phyloP scores from a whole-genome alignment of 2,888 invertebrate species.

The Eugnorisma glareosa region DNA sequence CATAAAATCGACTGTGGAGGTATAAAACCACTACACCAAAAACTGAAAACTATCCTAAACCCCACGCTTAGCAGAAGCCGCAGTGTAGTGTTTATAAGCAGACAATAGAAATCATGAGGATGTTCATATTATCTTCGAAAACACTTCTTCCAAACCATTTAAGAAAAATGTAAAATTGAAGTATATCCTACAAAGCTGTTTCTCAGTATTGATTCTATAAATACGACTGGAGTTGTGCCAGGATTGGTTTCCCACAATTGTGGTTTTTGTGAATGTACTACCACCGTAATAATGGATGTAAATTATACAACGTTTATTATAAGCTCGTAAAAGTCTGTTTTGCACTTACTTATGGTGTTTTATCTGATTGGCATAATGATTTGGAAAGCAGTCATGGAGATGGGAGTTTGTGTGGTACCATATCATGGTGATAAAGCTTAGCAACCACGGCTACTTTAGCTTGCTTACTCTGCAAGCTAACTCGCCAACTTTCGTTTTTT shows the following conservation, averaged over 20 bases:
- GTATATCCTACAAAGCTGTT: constrained; percentile 30
- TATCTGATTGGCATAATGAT: constrained; percentile 22
- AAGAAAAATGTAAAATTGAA: constrained; percentile 11
- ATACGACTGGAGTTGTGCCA: constrained; percentile 60
- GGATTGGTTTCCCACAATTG: constrained; percentile 59
- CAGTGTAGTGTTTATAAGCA: neutral
- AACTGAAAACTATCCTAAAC: neutral
- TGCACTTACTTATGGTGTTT: neutral
- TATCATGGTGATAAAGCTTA: neutral
- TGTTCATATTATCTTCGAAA: neutral
- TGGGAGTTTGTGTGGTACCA: neutral
- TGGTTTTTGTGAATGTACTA: constrained; percentile 47
- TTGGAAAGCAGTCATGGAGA: neutral
- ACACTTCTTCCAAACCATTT: neutral
- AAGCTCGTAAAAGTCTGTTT: constrained; percentile 15
- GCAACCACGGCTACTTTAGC: neutral
- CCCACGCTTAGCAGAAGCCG: neutral
- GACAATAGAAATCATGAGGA: neutral
- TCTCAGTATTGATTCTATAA: constrained; percentile 46
- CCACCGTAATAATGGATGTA: constrained; percentile 31
- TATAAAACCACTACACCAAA: neutral
- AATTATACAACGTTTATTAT: constrained; percentile 42
- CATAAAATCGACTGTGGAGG: neutral
- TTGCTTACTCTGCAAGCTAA: neutral
- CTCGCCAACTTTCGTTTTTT: neutral